These are phyloP conservation scores for Cryptotis parvus DNA, from an alignment of 2,113 vertebrate species.

Conservation along the genomic window DNA sequence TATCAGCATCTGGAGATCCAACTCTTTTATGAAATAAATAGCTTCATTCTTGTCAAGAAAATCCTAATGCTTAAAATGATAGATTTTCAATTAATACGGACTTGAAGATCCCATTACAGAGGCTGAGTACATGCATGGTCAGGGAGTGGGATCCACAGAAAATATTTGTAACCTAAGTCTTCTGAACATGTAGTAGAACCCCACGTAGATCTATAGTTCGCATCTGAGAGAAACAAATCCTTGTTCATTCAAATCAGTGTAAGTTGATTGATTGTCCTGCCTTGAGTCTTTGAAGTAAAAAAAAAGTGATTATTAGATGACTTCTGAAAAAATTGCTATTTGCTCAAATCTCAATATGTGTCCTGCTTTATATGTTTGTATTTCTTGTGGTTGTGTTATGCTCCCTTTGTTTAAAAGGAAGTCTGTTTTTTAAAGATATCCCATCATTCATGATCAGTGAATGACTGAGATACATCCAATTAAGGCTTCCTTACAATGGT, in stretches of 20 bases:
- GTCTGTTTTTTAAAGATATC: slow-evolving; percentile 50
- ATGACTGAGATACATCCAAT: slow-evolving; percentile 40
- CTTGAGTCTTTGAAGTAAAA: slow-evolving; percentile 55
- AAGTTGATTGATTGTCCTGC: neutral
- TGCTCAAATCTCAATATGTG: slow-evolving; percentile 50
- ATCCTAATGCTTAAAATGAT: slow-evolving; percentile 35
- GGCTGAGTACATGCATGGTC: neutral
- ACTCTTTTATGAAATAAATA: slow-evolving; percentile 25
- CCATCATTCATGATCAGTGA: slow-evolving; percentile 54
- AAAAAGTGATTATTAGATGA: slow-evolving; percentile 54
- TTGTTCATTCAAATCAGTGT: neutral
- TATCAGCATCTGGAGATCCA: neutral
- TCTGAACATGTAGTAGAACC: neutral
- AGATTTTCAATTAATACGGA: slow-evolving; percentile 10
- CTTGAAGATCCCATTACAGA: neutral
- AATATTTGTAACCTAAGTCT: neutral
- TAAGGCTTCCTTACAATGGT: slow-evolving; percentile 54
- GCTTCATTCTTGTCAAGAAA: neutral
- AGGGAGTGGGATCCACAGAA: neutral
- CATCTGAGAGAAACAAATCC: slow-evolving; percentile 26
- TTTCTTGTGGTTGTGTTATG: slow-evolving; percentile 51
- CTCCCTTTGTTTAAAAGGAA: slow-evolving; percentile 61
- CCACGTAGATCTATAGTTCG: neutral
- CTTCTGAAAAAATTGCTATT: slow-evolving; percentile 59
- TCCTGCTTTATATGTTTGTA: slow-evolving; percentile 47